Conservation (phyloP, 2,797 vertebrate genomes). For the Decapterus maruadsi region DNA sequence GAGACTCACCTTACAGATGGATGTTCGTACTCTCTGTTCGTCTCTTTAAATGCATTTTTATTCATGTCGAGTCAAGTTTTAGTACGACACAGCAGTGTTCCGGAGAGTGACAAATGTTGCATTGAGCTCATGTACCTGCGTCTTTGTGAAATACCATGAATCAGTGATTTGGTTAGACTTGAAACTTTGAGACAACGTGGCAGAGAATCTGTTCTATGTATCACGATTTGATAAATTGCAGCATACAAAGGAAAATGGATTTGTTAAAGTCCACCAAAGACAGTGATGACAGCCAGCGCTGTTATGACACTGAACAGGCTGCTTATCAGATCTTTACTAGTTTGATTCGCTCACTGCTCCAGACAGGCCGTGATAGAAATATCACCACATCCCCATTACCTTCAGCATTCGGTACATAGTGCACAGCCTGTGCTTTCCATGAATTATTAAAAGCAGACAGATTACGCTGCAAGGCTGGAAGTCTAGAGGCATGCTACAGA, state of each 20-base stretch:
- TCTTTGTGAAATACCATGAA: conserved; percentile 18
- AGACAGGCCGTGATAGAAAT: conserved; percentile 84
- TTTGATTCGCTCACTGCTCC: conserved; percentile 72
- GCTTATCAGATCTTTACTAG: conserved; percentile 76
- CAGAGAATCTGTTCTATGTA: conserved; percentile 4
- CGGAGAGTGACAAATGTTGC: conserved; percentile 2
- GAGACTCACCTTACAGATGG: conserved; percentile 21
- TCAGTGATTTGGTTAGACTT: conserved; percentile 30
- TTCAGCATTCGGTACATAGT: conserved; percentile 75
- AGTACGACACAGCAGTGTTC: background rate
- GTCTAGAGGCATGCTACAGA: conserved; percentile 78
- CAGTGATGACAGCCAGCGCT: conserved; percentile 75
- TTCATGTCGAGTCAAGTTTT: conserved; percentile 7
- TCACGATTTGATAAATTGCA: conserved; percentile 44
- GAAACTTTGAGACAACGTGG: conserved; percentile 38
- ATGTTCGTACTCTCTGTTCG: conserved; percentile 3
- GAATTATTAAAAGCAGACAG: conserved; percentile 84
- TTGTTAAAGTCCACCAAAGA: conserved; percentile 65
- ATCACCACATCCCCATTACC: conserved; percentile 82
- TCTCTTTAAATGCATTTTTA: conserved; percentile 10
- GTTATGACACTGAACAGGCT: conserved; percentile 71
- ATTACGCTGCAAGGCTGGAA: conserved; percentile 81
- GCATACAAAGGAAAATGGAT: conserved; percentile 54
- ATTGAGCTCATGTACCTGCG: background rate
- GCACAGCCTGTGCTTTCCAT: conserved; percentile 76